Conservation (phyloP, 2,797 vertebrate genomes). For the Halcyon chelicuti region DNA sequence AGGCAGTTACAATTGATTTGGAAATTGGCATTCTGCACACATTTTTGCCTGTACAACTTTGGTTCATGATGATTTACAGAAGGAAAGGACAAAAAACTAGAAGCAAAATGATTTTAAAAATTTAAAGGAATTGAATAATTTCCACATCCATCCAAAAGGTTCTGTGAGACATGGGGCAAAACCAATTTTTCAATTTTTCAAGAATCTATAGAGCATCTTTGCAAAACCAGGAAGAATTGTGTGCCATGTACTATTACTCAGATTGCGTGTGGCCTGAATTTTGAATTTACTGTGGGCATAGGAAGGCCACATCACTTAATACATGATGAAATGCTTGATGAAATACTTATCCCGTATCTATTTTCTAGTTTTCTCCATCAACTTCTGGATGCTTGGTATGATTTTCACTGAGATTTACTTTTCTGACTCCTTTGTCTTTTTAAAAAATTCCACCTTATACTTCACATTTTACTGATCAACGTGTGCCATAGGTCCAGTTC, state of each 20-base stretch:
- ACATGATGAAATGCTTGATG: background rate
- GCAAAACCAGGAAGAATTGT: background rate
- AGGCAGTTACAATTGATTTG: background rate
- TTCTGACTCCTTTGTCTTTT: background rate
- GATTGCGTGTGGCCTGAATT: background rate
- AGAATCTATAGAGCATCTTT: background rate
- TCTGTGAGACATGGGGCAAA: background rate
- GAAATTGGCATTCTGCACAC: background rate
- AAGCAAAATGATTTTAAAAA: background rate
- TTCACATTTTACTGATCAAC: background rate
- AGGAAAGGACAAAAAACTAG: background rate
- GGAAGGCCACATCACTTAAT: background rate
- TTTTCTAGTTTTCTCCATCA: background rate
- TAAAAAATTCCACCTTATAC: background rate
- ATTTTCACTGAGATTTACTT: constrained; percentile 16
- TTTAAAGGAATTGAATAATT: background rate
- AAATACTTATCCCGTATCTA: background rate
- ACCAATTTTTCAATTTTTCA: background rate
- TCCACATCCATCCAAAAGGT: background rate
- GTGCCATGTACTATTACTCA: background rate
- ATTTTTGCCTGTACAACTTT: background rate
- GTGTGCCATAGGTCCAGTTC: background rate
- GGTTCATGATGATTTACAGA: background rate
- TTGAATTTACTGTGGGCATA: background rate
- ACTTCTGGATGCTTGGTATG: background rate